A percentile compares a stretch with the other conserved stretches of the same genome.
Evolutionary conservation across 2,888 invertebrate genomes (phyloP).

Genomic region (Alcis repandata): DNA sequence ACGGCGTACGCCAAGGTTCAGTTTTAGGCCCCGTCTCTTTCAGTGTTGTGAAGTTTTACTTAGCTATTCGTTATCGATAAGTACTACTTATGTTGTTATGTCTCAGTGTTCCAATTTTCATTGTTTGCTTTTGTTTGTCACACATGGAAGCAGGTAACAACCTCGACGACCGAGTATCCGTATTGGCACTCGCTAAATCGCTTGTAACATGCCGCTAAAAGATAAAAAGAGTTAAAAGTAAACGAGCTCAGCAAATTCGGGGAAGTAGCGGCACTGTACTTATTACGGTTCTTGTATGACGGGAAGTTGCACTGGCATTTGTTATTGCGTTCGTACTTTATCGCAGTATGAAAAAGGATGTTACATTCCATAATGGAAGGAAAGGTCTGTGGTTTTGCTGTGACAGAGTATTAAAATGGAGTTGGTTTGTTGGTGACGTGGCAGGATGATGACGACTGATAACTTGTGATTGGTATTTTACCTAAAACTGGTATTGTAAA

Average conservation of each 20-base stretch:
- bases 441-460: constrained; percentile 32
- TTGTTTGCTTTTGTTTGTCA: background rate
- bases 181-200: constrained; percentile 48
- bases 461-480: constrained; percentile 11
- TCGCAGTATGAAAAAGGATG: constrained; percentile 6
- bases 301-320: constrained; percentile 28
- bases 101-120: background rate
- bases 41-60: background rate
- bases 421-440: constrained; percentile 10
- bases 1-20: background rate
- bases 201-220: constrained; percentile 58
- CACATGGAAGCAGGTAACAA: constrained; percentile 33
- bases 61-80: background rate
- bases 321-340: constrained; percentile 13
- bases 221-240: constrained; percentile 56
- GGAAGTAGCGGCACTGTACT: constrained; percentile 64
- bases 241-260: constrained; percentile 62
- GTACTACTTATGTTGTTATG: too few species aligned
- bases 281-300: constrained; percentile 60
- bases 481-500: background rate
- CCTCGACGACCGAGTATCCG: constrained; percentile 62
- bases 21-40: background rate
- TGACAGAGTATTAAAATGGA: constrained; percentile 6
- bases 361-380: background rate
- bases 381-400: background rate